A percentile compares a stretch with the other conserved stretches of the same genome.
Evolutionary conservation across 2,113 vertebrate species (phyloP).

Genomic region (Pao palembangensis): DNA sequence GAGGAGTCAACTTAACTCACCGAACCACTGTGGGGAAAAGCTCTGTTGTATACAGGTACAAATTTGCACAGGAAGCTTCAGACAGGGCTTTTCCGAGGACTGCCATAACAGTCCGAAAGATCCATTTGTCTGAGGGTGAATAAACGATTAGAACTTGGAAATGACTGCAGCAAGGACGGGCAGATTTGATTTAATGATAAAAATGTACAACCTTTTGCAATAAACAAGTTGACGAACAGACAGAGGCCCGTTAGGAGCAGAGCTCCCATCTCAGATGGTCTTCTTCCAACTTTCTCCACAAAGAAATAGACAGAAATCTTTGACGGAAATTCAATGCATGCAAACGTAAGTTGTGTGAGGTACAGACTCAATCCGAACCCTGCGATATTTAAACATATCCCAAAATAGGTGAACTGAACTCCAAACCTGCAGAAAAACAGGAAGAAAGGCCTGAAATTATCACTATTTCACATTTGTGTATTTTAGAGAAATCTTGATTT

Average conservation of each 20-base stretch:
- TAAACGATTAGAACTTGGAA: neutral
- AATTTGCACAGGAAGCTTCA: conserved; percentile 83
- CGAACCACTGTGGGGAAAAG: conserved; percentile 86
- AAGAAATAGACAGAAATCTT: conserved; percentile 66
- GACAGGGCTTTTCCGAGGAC: conserved; percentile 81
- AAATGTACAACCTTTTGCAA: conserved; percentile 64
- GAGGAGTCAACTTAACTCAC: conserved; percentile 65
- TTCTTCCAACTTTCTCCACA: conserved; percentile 65
- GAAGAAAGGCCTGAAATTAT: neutral
- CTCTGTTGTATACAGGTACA: conserved; percentile 82
- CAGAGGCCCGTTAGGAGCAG: conserved; percentile 66
- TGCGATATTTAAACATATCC: conserved; percentile 72
- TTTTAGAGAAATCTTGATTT: neutral
- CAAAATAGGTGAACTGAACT: conserved; percentile 76
- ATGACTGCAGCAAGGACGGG: too few species aligned
- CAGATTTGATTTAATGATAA: neutral
- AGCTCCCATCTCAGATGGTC: conserved; percentile 30
- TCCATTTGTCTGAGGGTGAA: conserved; percentile 63
- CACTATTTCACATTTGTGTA: neutral
- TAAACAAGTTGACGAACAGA: conserved; percentile 74
- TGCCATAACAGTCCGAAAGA: conserved; percentile 71
- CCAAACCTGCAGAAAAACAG: conserved; percentile 66
- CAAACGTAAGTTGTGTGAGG: conserved; percentile 71
- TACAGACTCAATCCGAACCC: conserved; percentile 72
- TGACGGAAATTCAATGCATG: conserved; percentile 68